Conservation (phyloP, 2,888 invertebrate genomes). For the Pemphredon lugubris region DNA sequence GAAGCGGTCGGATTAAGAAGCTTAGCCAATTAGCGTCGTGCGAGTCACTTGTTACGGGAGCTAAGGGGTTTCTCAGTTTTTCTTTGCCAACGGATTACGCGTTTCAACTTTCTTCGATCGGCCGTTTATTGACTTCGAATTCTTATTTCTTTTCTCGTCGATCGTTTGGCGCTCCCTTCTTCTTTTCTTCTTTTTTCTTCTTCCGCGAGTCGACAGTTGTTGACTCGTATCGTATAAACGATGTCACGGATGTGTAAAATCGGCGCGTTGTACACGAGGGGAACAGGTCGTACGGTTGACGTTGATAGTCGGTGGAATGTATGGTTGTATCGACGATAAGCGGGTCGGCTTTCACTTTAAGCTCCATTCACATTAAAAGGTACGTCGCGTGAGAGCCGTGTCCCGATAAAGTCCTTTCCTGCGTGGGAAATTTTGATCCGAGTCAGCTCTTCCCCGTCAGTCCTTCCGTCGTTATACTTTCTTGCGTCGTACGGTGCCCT, state of each 20-base stretch:
- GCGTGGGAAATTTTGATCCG: slow-evolving; percentile 5
- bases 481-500: too few species aligned
- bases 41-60: not conserved
- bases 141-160: too few species aligned
- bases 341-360: slow-evolving; percentile 62
- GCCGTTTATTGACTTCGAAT: too few species aligned
- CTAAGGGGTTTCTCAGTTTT: slow-evolving; percentile 28
- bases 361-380: slow-evolving; percentile 47
- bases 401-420: slow-evolving; percentile 2
- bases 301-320: slow-evolving; percentile 46
- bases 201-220: slow-evolving; percentile 14
- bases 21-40: slow-evolving; percentile 44
- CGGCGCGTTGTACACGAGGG: slow-evolving; percentile 32
- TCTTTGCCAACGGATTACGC: too few species aligned
- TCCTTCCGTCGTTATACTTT: too few species aligned
- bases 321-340: slow-evolving; percentile 41
- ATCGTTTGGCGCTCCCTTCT: too few species aligned
- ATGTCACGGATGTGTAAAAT: slow-evolving; percentile 54
- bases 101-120: too few species aligned
- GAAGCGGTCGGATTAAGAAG: slow-evolving; percentile 33
- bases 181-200: too few species aligned
- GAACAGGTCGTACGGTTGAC: slow-evolving; percentile 51
- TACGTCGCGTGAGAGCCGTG: slow-evolving; percentile 25
- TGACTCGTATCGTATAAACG: too few species aligned
- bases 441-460: too few species aligned